Evolutionary conservation across 2,113 vertebrate genomes (phyloP).

Genomic region (Apus apus): DNA sequence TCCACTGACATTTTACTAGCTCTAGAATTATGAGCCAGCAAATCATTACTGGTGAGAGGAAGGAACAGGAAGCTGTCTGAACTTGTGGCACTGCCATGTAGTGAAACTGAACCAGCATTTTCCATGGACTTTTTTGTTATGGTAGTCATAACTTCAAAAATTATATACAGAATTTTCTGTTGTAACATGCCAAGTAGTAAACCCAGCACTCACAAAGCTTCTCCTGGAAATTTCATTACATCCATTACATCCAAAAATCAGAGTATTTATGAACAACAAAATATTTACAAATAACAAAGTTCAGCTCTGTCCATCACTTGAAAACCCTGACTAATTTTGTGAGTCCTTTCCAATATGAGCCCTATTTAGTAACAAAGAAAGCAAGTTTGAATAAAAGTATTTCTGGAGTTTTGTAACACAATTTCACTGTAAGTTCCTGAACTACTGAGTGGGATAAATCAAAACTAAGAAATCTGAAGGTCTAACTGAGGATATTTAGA

Average conservation of each 20-base stretch:
- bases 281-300: not conserved
- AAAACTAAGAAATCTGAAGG: conserved; percentile 55
- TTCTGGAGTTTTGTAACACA: not conserved
- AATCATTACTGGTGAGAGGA: not conserved
- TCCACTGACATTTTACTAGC: conserved; percentile 22
- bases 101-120: conserved; percentile 7
- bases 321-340: not conserved
- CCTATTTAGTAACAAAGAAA: not conserved
- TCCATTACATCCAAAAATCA: not conserved
- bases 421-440: not conserved
- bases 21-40: not conserved
- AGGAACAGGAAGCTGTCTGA: not conserved
- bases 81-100: not conserved
- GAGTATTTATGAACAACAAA: not conserved
- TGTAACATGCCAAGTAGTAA: conserved; percentile 4
- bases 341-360: not conserved
- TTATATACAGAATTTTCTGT: not conserved
- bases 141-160: not conserved
- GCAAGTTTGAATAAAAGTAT: not conserved
- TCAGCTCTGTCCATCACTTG: not conserved
- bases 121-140: not conserved
- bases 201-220: not conserved
- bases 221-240: not conserved
- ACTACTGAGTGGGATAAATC: not conserved
- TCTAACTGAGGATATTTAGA: conserved; percentile 35